Evolutionary conservation across 2,113 vertebrate genomes (phyloP).

Genomic region (Syngnathus typhle): DNA sequence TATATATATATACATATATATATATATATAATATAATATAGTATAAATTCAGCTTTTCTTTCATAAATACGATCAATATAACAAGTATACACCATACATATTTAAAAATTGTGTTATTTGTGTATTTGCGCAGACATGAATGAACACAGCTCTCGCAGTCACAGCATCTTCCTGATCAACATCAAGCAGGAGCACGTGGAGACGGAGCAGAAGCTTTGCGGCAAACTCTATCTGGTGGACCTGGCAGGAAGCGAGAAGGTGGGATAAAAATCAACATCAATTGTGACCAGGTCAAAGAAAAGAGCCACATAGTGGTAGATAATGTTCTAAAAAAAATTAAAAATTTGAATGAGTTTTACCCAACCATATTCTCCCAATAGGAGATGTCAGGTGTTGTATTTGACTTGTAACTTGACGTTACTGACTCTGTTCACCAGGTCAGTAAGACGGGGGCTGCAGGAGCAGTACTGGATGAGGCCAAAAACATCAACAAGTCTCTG

Average conservation of each 20-base stretch:
- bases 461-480: constrained; percentile 83
- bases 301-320: not conserved
- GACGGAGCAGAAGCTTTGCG: constrained; percentile 85
- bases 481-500: constrained; percentile 94
- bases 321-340: not conserved
- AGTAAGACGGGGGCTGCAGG: constrained; percentile 89
- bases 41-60: no score
- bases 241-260: constrained; percentile 91
- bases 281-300: not conserved
- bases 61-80: no score
- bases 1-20: no score
- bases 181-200: constrained; percentile 90
- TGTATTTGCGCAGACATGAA: constrained; percentile 80
- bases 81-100: no score
- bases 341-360: not conserved
- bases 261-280: not conserved
- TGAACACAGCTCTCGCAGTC: constrained; percentile 87
- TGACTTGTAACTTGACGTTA: not conserved
- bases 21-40: no score
- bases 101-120: not conserved
- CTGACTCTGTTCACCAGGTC: constrained; percentile 64
- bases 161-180: constrained; percentile 92
- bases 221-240: constrained; percentile 88
- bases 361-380: not conserved
- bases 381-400: not conserved